These are phyloP conservation scores for Hirtodrosophila trivittata DNA, from an alignment of 2,888 invertebrate species.

Conservation along the genomic window DNA sequence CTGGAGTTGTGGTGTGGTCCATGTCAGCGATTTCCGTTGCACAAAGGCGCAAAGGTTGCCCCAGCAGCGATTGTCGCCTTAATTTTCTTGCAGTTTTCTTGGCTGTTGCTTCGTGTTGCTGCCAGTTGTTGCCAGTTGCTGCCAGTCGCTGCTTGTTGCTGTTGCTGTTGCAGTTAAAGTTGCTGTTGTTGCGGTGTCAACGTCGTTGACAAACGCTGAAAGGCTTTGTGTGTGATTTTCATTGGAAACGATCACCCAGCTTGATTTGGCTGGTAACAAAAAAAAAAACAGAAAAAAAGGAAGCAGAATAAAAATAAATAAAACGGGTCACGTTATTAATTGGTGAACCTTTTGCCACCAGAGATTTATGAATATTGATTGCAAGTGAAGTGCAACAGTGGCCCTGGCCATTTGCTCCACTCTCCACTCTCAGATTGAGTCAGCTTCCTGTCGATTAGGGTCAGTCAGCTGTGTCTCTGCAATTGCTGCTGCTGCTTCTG, in stretches of 20 bases:
- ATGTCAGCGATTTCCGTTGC: constrained; percentile 82
- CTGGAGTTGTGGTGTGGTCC: constrained; percentile 72
- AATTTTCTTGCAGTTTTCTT: constrained; percentile 78
- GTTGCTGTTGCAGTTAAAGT: constrained; percentile 15
- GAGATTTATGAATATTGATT: constrained; percentile 80
- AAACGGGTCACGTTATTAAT: constrained; percentile 80
- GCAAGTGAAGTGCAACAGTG: constrained; percentile 67
- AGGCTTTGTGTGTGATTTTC: constrained; percentile 79
- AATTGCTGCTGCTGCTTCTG: constrained; percentile 21
- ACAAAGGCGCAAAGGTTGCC: constrained; percentile 78
- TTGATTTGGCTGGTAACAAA: constrained; percentile 54
- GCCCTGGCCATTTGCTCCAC: constrained; percentile 13
- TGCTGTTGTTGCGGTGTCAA: constrained; percentile 57
- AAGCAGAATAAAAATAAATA: constrained; percentile 26
- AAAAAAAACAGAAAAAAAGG: constrained; percentile 18
- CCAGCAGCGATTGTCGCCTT: constrained; percentile 72
- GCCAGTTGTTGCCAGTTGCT: constrained; percentile 33
- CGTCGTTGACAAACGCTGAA: constrained; percentile 74
- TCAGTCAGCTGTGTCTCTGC: constrained; percentile 65
- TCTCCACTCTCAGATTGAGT: constrained; percentile 65
- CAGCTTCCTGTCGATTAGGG: constrained; percentile 79
- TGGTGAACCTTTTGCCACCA: constrained; percentile 70
- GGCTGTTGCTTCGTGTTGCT: constrained; percentile 70
- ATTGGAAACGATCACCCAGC: constrained; percentile 78
- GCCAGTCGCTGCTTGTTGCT: constrained; percentile 20